These are phyloP conservation scores for Leptinotarsa juncta DNA, from an alignment of 2,888 invertebrate genomes.

Conservation along the genomic window DNA sequence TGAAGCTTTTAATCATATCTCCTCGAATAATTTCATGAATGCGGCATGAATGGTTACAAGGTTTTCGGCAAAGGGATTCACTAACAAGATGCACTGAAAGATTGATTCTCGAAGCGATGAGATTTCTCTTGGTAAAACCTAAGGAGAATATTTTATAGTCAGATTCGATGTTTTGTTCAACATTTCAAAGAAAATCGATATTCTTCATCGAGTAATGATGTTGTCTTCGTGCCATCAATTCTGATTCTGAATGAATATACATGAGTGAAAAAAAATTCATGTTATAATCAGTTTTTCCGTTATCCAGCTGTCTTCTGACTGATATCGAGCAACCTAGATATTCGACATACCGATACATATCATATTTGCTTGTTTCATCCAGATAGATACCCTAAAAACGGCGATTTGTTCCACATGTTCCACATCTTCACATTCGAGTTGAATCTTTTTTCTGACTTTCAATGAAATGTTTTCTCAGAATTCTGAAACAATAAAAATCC, in stretches of 20 bases:
- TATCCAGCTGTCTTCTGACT: too few species aligned
- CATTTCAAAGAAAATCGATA: not conserved
- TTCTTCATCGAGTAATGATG: not conserved
- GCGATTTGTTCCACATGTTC: too few species aligned
- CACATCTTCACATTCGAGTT: too few species aligned
- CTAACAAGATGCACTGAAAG: constrained; percentile 53
- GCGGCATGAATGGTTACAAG: constrained; percentile 55
- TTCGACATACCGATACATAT: too few species aligned
- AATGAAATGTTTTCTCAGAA: too few species aligned
- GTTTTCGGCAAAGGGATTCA: constrained; percentile 47
- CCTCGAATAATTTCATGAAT: constrained; percentile 56
- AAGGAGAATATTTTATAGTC: constrained; percentile 13
- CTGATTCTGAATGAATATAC: not conserved
- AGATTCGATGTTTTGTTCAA: constrained; percentile 19
- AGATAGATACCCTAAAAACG: too few species aligned
- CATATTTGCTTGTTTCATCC: too few species aligned
- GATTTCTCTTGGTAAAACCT: not conserved
- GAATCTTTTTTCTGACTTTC: too few species aligned
- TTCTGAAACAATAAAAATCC: too few species aligned
- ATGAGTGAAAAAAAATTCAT: too few species aligned
- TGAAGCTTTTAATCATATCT: constrained; percentile 61
- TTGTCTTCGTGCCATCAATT: not conserved
- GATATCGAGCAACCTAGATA: too few species aligned
- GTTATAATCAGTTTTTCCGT: too few species aligned
- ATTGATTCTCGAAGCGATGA: constrained; percentile 43